phyloP scores from a whole-genome alignment of 2,797 vertebrate genomes.

The Nasua narica region DNA sequence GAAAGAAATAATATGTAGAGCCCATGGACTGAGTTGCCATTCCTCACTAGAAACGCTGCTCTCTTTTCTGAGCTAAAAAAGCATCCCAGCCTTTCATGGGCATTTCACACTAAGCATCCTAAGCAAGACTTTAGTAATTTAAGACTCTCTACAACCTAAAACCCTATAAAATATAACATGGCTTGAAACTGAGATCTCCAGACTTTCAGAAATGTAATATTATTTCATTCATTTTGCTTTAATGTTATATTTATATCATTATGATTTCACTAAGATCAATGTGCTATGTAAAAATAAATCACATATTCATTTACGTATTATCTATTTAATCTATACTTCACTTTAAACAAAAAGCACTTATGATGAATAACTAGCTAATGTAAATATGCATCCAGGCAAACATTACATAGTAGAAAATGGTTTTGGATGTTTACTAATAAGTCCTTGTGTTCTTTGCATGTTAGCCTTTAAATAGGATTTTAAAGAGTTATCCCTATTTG shows the following conservation, averaged over 20 bases:
- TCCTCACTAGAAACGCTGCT: not conserved
- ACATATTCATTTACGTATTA: not conserved
- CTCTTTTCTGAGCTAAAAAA: slow-evolving; percentile 27
- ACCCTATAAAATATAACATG: not conserved
- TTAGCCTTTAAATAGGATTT: not conserved
- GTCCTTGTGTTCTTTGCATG: not conserved
- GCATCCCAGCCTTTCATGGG: not conserved
- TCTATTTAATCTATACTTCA: not conserved
- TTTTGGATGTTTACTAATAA: not conserved
- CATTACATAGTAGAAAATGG: not conserved
- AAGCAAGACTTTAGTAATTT: slow-evolving; percentile 1
- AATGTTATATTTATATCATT: not conserved
- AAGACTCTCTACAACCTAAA: not conserved
- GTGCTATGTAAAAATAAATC: not conserved
- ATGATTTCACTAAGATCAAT: not conserved
- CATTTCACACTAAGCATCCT: not conserved
- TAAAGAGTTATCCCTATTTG: not conserved
- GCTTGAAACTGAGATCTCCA: not conserved
- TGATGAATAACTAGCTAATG: not conserved
- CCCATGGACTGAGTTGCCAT: not conserved
- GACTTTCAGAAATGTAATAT: slow-evolving; percentile 6
- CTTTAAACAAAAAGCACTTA: not conserved
- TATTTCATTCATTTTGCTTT: not conserved
- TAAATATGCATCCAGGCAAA: not conserved
- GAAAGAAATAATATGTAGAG: not conserved